These are phyloP conservation scores for rabbit (Oryctolagus cuniculus) DNA, from an alignment of 2,113 vertebrate species.

Conservation along the genomic window mOryCun1.1 NC_091442.1:14618501-14619000, in stretches of 20 bases:
- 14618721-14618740: neutral
- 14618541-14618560: neutral
- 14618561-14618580: neutral
- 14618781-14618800: constrained; percentile 23
- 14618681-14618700: constrained; percentile 21
- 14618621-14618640: neutral
- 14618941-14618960: neutral
- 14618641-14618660: neutral
- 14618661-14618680: neutral
- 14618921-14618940: neutral
- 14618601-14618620: neutral
- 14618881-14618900: constrained; percentile 27
- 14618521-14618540: neutral
- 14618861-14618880: neutral
- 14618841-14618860: neutral
- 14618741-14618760: constrained; percentile 47
- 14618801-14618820: neutral
- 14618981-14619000: constrained; percentile 43
- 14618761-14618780: constrained; percentile 46
- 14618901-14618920: neutral
- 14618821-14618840: constrained; percentile 28
- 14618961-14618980: neutral
- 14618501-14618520: neutral
- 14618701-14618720: constrained; percentile 32
- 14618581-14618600: neutral